phyloP scores from a whole-genome alignment of 2,113 vertebrate species.

The Grantiella picta region DNA sequence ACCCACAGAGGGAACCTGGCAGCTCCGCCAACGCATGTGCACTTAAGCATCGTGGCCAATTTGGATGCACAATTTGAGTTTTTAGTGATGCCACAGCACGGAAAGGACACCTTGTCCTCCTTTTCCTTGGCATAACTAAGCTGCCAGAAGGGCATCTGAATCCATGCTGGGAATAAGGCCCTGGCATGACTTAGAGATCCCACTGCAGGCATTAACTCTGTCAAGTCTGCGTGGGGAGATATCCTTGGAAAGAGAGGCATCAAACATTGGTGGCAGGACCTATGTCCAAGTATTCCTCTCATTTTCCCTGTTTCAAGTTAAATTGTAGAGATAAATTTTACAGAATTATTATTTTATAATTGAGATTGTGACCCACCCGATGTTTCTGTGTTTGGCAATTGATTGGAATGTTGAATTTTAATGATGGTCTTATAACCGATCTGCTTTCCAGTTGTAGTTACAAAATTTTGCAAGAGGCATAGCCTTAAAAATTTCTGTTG shows the following conservation, averaged over 20 bases:
- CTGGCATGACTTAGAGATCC: neutral
- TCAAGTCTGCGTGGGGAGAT: neutral
- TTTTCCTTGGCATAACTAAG: neutral
- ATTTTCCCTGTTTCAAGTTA: neutral
- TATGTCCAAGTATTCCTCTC: neutral
- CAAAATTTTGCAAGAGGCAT: neutral
- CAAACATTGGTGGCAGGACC: neutral
- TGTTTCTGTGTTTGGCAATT: neutral
- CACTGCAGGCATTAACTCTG: neutral
- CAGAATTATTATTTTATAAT: neutral
- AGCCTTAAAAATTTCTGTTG: neutral
- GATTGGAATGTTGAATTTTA: neutral
- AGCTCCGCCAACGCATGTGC: neutral
- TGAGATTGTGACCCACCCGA: neutral
- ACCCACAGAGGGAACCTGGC: neutral
- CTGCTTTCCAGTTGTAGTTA: neutral
- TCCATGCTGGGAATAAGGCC: neutral
- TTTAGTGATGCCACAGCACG: fast-evolving
- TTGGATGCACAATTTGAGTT: neutral
- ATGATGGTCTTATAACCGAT: neutral
- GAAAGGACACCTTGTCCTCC: neutral
- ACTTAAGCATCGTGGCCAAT: fast-evolving
- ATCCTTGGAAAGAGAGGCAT: fast-evolving
- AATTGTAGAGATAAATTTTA: neutral
- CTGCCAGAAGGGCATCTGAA: neutral